Conservation (phyloP, 1,140 invertebrate species). For the Drosophila varians region DNA sequence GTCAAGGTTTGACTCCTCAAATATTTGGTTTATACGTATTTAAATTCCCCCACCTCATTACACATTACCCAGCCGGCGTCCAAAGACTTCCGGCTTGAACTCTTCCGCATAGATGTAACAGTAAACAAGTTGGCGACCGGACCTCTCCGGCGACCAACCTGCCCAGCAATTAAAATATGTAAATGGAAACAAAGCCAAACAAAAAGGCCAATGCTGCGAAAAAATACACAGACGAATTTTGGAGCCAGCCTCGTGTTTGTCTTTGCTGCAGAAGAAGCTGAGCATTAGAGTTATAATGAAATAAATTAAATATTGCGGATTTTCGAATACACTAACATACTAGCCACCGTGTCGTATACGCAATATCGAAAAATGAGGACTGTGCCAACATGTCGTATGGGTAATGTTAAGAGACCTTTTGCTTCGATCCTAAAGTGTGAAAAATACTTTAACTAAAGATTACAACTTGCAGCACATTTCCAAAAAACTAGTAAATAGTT, state of each 20-base stretch:
- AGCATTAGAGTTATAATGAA: conserved; percentile 6
- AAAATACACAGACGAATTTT: conserved; percentile 23
- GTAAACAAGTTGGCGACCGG: conserved; percentile 48
- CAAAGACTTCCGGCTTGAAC: conserved; percentile 47
- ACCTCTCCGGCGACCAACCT: background rate
- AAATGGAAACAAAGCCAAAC: conserved; percentile 67
- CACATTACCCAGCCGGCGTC: conserved; percentile 11
- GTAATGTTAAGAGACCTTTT: background rate
- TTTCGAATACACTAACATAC: background rate
- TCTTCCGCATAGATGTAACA: conserved; percentile 73
- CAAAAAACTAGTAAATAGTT: too few relatives aligned
- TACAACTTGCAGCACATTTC: too few relatives aligned
- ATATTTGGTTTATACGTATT: background rate
- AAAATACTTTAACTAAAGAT: too few relatives aligned
- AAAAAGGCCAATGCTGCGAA: conserved; percentile 78
- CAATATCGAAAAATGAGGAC: background rate
- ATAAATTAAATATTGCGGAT: background rate
- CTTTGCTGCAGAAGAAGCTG: conserved; percentile 24
- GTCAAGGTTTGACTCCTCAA: conserved; percentile 9
- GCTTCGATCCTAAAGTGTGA: background rate
- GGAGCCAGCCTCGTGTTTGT: conserved; percentile 54
- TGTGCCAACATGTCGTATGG: background rate
- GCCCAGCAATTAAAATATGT: conserved; percentile 69
- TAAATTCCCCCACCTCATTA: conserved; percentile 30
- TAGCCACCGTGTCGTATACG: background rate